A percentile compares a stretch with the other conserved stretches of the same genome.
Conservation (phyloP, 64 coral and sea anemone genomes). For the Stichodactyla mertensii region DNA sequence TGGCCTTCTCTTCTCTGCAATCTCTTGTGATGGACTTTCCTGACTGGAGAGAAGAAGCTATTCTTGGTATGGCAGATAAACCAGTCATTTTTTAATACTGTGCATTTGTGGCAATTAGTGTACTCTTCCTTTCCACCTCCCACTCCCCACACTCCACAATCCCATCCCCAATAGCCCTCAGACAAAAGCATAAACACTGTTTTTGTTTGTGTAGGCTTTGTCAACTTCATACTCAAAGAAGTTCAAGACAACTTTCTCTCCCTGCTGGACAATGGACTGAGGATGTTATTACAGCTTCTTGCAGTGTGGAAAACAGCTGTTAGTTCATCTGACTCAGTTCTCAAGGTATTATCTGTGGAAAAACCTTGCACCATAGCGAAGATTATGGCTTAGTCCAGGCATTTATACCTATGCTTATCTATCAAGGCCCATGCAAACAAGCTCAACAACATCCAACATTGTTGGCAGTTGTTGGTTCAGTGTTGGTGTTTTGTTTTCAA, state of each 20-base stretch:
- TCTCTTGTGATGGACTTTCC: conserved; percentile 83
- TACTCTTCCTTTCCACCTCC: background rate
- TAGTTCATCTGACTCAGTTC: background rate
- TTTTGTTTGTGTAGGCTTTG: conserved; percentile 59
- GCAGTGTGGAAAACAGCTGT: conserved; percentile 87
- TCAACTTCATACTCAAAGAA: conserved; percentile 92
- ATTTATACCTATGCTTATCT: too few relatives aligned
- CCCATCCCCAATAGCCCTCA: background rate
- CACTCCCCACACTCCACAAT: background rate
- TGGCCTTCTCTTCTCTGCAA: conserved; percentile 96
- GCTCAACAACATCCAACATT: too few relatives aligned
- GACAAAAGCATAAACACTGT: background rate
- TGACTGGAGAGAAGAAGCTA: conserved; percentile 91
- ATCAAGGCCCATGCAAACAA: too few relatives aligned
- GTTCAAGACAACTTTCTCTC: conserved; percentile 87
- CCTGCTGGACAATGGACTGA: conserved; percentile 96
- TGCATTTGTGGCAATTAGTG: background rate
- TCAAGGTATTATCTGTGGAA: background rate
- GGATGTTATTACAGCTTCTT: conserved; percentile 94
- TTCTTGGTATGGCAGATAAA: conserved; percentile 49
- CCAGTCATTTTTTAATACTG: background rate
- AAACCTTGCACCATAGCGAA: background rate
- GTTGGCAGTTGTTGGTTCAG: too few relatives aligned
- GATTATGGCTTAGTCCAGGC: too few relatives aligned
- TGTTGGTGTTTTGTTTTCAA: too few relatives aligned